phyloP scores from a whole-genome alignment of 1,140 invertebrate genomes.

The Drosophila varians region DNA sequence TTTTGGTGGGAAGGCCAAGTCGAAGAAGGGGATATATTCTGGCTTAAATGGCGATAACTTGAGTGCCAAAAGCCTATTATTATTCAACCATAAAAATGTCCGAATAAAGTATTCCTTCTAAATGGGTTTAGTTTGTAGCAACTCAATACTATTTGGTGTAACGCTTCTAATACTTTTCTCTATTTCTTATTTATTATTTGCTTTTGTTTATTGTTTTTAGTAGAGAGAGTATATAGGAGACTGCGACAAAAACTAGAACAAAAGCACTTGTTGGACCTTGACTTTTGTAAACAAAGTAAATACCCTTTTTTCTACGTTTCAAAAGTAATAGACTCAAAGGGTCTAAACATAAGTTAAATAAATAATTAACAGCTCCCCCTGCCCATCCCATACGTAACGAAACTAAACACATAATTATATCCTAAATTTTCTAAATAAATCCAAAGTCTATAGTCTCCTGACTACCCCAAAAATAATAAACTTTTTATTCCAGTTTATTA shows the following conservation, averaged over 20 bases:
- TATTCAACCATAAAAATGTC: not conserved
- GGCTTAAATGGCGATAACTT: not conserved
- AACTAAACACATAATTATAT: no score
- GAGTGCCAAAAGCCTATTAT: not conserved
- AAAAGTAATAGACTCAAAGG: no score
- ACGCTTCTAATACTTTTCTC: not conserved
- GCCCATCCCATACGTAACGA: no score
- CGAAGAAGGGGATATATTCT: not conserved
- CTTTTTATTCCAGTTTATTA: no score
- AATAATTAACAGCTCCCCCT: no score
- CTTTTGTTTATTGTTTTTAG: no score
- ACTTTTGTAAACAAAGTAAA: conserved; percentile 1
- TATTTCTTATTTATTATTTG: not conserved
- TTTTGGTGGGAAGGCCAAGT: conserved; percentile 16
- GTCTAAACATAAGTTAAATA: not conserved
- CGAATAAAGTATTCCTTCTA: not conserved
- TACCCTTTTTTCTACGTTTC: not conserved
- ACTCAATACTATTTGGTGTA: not conserved
- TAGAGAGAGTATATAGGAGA: no score
- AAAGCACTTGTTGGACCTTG: conserved; percentile 1
- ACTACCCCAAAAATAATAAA: no score
- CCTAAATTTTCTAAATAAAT: no score
- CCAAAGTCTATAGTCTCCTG: no score
- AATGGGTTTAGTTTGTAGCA: not conserved
- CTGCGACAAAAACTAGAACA: no score